Evolutionary conservation across 2,797 vertebrate species (phyloP).

Genomic region (Myioborus melanocephalus): DNA sequence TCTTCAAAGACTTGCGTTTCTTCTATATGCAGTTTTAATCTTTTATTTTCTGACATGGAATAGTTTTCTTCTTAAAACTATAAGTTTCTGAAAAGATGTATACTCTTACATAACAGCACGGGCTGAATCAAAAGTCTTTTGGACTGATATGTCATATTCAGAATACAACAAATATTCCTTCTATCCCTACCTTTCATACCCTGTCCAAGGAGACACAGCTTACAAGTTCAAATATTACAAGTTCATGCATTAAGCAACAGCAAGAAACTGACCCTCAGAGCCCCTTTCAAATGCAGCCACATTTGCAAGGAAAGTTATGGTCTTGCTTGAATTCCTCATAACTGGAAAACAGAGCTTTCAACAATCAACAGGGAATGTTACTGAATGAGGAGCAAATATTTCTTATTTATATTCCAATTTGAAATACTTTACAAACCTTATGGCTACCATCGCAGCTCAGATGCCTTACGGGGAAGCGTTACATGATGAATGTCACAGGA

Average conservation of each 20-base stretch:
- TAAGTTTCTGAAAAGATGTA: background rate
- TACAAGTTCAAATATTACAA: background rate
- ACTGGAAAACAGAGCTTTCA: background rate
- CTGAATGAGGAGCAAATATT: background rate
- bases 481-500: background rate
- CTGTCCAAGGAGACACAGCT: background rate
- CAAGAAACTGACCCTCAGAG: background rate
- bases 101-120: background rate
- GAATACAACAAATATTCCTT: background rate
- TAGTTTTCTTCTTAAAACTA: background rate
- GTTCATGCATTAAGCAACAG: background rate
- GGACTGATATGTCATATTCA: background rate
- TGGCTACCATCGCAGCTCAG: background rate
- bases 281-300: background rate
- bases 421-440: background rate
- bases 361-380: background rate
- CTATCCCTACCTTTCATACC: background rate
- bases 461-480: background rate
- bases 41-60: background rate
- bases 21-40: background rate
- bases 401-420: background rate
- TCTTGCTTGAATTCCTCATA: background rate
- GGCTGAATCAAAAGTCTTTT: background rate
- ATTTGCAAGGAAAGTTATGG: background rate
- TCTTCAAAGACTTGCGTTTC: background rate